Percentiles rank a stretch among this genome's conserved stretches.
Evolutionary conservation across 2,888 invertebrate genomes (phyloP).

Genomic region (Tetrapedia diversipes): DNA sequence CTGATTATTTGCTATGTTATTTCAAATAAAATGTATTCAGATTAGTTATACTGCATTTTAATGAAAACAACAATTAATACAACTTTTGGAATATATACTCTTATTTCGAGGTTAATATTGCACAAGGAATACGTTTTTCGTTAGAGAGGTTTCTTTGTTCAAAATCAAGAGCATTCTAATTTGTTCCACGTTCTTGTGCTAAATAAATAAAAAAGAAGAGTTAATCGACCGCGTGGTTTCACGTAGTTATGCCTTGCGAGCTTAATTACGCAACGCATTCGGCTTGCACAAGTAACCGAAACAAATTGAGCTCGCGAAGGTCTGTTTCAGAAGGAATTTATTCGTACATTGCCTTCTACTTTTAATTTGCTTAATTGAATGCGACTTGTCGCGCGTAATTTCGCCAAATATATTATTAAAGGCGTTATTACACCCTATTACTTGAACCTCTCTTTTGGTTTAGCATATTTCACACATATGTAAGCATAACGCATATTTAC

Average conservation of each 20-base stretch:
- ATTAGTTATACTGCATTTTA: too few species aligned
- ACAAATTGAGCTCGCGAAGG: not conserved
- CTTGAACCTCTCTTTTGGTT: too few species aligned
- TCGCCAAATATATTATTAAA: too few species aligned
- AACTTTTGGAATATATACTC: not conserved
- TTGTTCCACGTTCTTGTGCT: not conserved
- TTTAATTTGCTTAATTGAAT: not conserved
- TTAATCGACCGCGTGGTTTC: slow-evolving; percentile 1
- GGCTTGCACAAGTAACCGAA: slow-evolving; percentile 5
- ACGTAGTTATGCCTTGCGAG: slow-evolving; percentile 4
- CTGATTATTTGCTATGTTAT: too few species aligned
- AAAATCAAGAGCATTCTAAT: slow-evolving; percentile 10
- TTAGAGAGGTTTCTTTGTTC: not conserved
- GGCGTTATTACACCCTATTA: too few species aligned
- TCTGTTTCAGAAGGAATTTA: not conserved
- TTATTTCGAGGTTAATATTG: not conserved
- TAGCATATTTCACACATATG: too few species aligned
- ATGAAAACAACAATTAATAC: too few species aligned
- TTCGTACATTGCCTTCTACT: not conserved
- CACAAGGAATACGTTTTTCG: not conserved
- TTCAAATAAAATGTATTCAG: too few species aligned
- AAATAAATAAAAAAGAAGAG: slow-evolving; percentile 6
- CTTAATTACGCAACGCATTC: slow-evolving; percentile 23
- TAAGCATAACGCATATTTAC: too few species aligned
- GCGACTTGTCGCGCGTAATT: not conserved